A percentile compares a stretch with the other conserved stretches of the same genome.
These are phyloP conservation scores for Corvus cornix DNA, from an alignment of 2,113 vertebrate species.

Conservation along the genomic window DNA sequence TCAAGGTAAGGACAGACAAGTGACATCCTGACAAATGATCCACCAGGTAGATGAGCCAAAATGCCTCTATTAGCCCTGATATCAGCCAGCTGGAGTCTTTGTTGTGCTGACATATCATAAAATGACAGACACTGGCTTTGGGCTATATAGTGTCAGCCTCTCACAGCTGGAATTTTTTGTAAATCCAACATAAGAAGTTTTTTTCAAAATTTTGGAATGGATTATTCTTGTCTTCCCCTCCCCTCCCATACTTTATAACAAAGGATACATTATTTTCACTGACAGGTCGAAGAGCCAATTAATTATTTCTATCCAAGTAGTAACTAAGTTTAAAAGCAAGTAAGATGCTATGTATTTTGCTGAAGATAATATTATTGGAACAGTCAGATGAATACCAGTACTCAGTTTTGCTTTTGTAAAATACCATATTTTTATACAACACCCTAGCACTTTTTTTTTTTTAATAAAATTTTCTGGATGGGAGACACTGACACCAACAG, in stretches of 20 bases:
- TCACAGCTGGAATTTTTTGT: slow-evolving; percentile 56
- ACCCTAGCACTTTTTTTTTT: neutral
- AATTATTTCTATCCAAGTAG: slow-evolving; percentile 29
- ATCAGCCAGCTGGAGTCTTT: slow-evolving; percentile 68
- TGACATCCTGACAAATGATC: slow-evolving; percentile 48
- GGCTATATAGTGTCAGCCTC: slow-evolving; percentile 32
- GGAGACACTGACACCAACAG: neutral
- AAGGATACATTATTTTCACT: slow-evolving; percentile 8
- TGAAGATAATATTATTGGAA: neutral
- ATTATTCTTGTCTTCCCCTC: neutral
- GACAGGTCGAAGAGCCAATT: neutral
- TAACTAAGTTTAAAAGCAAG: neutral
- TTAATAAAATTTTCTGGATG: neutral
- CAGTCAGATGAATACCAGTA: neutral
- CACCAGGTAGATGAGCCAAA: slow-evolving; percentile 59
- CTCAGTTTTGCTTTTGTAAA: neutral
- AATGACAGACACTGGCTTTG: slow-evolving; percentile 60
- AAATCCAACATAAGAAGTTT: slow-evolving; percentile 7
- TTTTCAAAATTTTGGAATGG: neutral
- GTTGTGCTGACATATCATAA: slow-evolving; percentile 60
- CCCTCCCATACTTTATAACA: neutral
- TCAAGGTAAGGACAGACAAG: slow-evolving; percentile 47
- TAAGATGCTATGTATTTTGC: neutral
- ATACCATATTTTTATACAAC: neutral
- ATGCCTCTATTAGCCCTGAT: slow-evolving; percentile 59